Base-by-base conservation (phyloP, 2,113 vertebrate genomes). In the Tenrec ecaudatus region DNA sequence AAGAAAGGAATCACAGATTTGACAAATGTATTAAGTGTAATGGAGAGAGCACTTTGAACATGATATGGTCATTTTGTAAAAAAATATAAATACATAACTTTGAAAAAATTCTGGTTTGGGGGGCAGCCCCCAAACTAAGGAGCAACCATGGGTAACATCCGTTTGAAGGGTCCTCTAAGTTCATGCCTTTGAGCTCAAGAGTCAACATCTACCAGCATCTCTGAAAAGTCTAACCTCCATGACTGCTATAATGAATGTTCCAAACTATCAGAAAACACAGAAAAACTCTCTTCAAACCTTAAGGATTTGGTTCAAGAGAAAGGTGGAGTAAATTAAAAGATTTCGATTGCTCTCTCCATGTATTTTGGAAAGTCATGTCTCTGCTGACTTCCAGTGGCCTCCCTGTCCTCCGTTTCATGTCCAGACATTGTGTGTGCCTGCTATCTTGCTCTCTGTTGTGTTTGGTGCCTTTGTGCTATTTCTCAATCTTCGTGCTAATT, bases 281-380 rank as follows among this genome's bases (percentile, higher is more conserved):
- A 97, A 96, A 90, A 96, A 66, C 53, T 91, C 86, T 92, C 95
- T 97, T 92, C 84, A 95, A 96, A 95, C 93, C 91, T 93, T 97
- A 95, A 91, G 97, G 93, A 93, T 94, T 96, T 92, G 82, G 79
- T 92, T 89, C 38, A 91, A 97, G 93, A 96, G 96, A 91, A 97
- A 95, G 97, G 93, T 95, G 95, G 38, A 79, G 84, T 85, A 94
- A 95, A 91, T 93, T 93, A 95, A 97, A 97, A 98, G 95, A 96
- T 93, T 96, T 92, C 88, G 87, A 95, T 89, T 97, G 96, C 89
- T 94, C 95, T 53, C 86, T 98, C 94, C 58, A 91, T 93, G 95
- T 97, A 95, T 95, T 97, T 92, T 96, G 96, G 95, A 14, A 53
- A 53, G 47, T 10, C 11, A 2, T 53, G 6, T 53, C 47, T 53